phyloP scores from a whole-genome alignment of 2,113 vertebrate genomes.

The Onychorhynchus coronatus region DNA sequence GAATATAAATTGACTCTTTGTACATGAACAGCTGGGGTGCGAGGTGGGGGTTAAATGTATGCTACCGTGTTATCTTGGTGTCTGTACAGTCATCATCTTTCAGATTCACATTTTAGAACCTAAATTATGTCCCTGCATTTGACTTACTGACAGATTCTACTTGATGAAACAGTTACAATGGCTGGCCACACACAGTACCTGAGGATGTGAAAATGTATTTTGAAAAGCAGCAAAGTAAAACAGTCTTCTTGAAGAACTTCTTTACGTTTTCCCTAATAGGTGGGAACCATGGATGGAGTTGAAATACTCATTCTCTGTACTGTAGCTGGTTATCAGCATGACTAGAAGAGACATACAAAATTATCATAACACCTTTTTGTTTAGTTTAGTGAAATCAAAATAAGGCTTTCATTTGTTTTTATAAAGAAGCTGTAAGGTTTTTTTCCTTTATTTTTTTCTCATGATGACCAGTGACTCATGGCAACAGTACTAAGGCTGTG shows the following conservation, averaged over 20 bases:
- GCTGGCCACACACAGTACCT: conserved; percentile 66
- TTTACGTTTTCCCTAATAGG: conserved; percentile 51
- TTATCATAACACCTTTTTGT: background rate
- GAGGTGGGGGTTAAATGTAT: background rate
- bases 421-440: background rate
- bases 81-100: background rate
- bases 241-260: conserved; percentile 65
- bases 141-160: conserved; percentile 52
- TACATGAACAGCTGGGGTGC: background rate
- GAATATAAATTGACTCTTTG: background rate
- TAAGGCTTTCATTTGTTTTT: background rate
- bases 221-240: conserved; percentile 68
- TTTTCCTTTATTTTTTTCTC: conserved; percentile 33
- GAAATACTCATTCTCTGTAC: background rate
- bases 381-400: conserved; percentile 26
- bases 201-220: conserved; percentile 67
- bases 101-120: background rate
- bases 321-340: background rate
- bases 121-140: background rate
- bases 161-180: conserved; percentile 65
- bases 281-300: conserved; percentile 20
- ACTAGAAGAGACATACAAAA: background rate
- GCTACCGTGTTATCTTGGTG: background rate
- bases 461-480: conserved; percentile 5
- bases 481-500: background rate